These are phyloP conservation scores for Corbicula japonica DNA, from an alignment of 2,888 invertebrate genomes.

Conservation along the genomic window DNA sequence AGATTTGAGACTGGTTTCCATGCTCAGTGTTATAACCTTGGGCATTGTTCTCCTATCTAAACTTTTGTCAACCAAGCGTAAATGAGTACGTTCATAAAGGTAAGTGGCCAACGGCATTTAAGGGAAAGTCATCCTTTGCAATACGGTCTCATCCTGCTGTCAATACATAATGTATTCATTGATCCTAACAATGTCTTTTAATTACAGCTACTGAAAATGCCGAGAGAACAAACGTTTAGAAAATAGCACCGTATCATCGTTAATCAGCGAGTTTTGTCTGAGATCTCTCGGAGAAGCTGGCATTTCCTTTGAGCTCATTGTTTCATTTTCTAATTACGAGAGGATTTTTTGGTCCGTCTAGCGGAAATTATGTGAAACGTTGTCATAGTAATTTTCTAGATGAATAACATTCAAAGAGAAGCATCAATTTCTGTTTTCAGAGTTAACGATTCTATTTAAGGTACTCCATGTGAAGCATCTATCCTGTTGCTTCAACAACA, in stretches of 20 bases:
- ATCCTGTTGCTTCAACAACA: no score
- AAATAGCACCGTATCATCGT: constrained; percentile 27
- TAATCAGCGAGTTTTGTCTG: constrained; percentile 45
- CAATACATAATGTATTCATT: no score
- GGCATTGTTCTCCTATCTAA: no score
- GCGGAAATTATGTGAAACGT: constrained; percentile 53
- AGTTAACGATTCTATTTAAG: background rate
- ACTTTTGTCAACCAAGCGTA: no score
- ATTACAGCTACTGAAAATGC: constrained; percentile 36
- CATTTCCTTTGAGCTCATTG: constrained; percentile 36
- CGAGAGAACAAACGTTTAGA: constrained; percentile 32
- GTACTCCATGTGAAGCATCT: no score
- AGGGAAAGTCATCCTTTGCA: no score
- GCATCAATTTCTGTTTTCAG: constrained; percentile 26
- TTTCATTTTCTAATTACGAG: constrained; percentile 54
- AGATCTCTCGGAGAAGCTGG: constrained; percentile 46
- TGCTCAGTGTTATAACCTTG: no score
- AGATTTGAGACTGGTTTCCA: no score
- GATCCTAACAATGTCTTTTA: constrained; percentile 21
- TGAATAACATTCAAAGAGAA: constrained; percentile 45
- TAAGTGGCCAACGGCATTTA: constrained; percentile 16
- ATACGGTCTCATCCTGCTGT: no score
- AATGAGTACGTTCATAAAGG: no score
- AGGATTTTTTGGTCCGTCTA: constrained; percentile 26
- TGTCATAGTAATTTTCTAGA: constrained; percentile 45